These are phyloP conservation scores for Colostygia pectinataria DNA, from an alignment of 2,888 invertebrate genomes.

Conservation along the genomic window DNA sequence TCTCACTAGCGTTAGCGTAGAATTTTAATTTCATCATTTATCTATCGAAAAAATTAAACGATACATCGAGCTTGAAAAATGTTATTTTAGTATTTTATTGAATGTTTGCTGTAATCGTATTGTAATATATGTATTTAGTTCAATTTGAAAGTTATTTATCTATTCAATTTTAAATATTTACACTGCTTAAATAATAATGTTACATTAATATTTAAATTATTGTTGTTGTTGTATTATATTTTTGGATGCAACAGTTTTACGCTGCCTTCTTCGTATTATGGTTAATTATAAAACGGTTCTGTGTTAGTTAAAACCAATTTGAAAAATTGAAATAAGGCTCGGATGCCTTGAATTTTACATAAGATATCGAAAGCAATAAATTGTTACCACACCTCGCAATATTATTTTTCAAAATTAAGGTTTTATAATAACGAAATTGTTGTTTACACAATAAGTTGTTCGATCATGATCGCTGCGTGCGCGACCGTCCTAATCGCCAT, in stretches of 20 bases:
- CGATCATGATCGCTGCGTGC: conserved; percentile 70
- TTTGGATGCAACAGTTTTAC: conserved; percentile 78
- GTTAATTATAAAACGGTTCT: conserved; percentile 57
- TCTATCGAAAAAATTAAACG: conserved; percentile 60
- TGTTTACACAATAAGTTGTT: conserved; percentile 64
- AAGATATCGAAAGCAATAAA: conserved; percentile 32
- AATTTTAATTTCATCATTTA: conserved; percentile 53
- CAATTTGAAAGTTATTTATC: conserved; percentile 70
- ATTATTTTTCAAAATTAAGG: conserved; percentile 72
- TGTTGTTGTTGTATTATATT: conserved; percentile 79
- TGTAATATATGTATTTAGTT: conserved; percentile 59
- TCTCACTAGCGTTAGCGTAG: conserved; percentile 72
- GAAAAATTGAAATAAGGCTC: conserved; percentile 37
- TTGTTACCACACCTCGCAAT: conserved; percentile 69
- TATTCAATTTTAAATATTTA: conserved; percentile 79
- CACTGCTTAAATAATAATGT: conserved; percentile 78
- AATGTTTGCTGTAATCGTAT: conserved; percentile 74
- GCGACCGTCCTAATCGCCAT: conserved; percentile 82
- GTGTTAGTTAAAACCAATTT: conserved; percentile 39
- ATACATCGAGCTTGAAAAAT: conserved; percentile 78
- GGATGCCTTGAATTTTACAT: conserved; percentile 34
- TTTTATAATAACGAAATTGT: conserved; percentile 68
- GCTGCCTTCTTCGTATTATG: conserved; percentile 70
- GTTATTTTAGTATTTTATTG: conserved; percentile 74
- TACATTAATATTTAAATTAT: conserved; percentile 75